These are phyloP conservation scores for Asbolus verrucosus DNA, from an alignment of 1,140 invertebrate species.

Conservation along the genomic window DNA sequence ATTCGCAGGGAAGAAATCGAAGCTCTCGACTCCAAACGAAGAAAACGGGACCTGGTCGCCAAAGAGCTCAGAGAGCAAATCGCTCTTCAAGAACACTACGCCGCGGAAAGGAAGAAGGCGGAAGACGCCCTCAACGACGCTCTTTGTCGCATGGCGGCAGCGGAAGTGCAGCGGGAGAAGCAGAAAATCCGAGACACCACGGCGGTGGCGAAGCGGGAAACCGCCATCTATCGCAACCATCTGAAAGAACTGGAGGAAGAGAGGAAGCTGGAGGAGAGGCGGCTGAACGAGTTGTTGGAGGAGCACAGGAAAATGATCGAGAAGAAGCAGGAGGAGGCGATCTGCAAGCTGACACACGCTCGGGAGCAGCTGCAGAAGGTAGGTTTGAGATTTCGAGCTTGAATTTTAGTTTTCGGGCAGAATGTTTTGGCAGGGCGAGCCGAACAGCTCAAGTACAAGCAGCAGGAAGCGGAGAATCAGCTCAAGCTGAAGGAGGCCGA, in stretches of 20 bases:
- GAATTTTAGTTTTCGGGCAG: slow-evolving; percentile 50
- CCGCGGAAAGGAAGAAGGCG: slow-evolving; percentile 55
- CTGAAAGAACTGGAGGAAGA: slow-evolving; percentile 56
- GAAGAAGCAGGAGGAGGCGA: slow-evolving; percentile 57
- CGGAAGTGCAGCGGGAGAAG: slow-evolving; percentile 58
- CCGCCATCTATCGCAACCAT: slow-evolving; percentile 56
- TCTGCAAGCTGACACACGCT: slow-evolving; percentile 56
- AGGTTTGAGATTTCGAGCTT: too few species aligned
- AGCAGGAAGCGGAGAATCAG: slow-evolving; percentile 57
- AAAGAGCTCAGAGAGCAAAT: slow-evolving; percentile 60
- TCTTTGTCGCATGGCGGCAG: slow-evolving; percentile 47
- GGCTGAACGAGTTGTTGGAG: slow-evolving; percentile 53
- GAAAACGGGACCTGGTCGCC: slow-evolving; percentile 51
- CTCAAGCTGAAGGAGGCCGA: slow-evolving; percentile 58
- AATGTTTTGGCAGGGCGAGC: slow-evolving; percentile 55
- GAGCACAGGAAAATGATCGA: slow-evolving; percentile 53
- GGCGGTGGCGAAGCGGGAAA: slow-evolving; percentile 52
- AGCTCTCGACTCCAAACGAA: slow-evolving; percentile 51
- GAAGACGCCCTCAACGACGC: slow-evolving; percentile 57
- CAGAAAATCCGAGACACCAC: slow-evolving; percentile 49
- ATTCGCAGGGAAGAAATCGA: slow-evolving; percentile 57
- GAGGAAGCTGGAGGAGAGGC: slow-evolving; percentile 56
- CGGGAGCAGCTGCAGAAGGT: slow-evolving; percentile 57
- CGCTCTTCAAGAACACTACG: slow-evolving; percentile 52
- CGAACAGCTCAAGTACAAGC: slow-evolving; percentile 58